Evolutionary conservation across 2,888 invertebrate genomes (phyloP).

Genomic region (Neoscelio sp.): DNA sequence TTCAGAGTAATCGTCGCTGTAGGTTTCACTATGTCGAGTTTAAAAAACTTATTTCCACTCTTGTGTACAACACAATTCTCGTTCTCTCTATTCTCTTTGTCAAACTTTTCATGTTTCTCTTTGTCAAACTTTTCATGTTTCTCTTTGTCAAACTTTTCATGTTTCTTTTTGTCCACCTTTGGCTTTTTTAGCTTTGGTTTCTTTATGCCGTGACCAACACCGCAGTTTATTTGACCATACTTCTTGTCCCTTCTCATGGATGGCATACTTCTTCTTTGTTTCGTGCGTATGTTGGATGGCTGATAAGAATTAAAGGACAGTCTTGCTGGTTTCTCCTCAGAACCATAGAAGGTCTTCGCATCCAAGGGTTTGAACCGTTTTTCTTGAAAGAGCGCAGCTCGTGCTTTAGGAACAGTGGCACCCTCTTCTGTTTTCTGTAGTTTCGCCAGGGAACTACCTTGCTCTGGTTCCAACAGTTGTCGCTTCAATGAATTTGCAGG

Average conservation of each 20-base stretch:
- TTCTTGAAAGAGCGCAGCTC: constrained; percentile 71
- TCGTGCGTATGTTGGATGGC: constrained; percentile 3
- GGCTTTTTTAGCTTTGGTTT: constrained; percentile 85
- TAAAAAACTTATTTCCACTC: constrained; percentile 83
- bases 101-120: no score
- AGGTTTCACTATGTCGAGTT: constrained; percentile 72
- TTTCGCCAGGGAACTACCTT: constrained; percentile 64
- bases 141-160: no score
- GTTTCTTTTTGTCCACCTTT: constrained; percentile 58
- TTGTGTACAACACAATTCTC: constrained; percentile 73
- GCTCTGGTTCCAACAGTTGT: constrained; percentile 72
- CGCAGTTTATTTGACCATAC: constrained; percentile 87
- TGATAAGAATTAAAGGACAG: constrained; percentile 41
- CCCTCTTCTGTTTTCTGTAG: constrained; percentile 72
- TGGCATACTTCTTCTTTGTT: constrained; percentile 66
- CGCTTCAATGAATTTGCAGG: constrained; percentile 72
- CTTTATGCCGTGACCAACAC: constrained; percentile 87
- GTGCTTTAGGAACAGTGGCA: constrained; percentile 73
- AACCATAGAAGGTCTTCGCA: constrained; percentile 77
- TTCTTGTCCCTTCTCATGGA: constrained; percentile 76
- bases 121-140: no score
- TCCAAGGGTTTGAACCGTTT: constrained; percentile 71
- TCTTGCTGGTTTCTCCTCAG: constrained; percentile 29
- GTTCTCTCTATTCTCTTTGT: no score
- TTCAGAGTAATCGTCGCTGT: constrained; percentile 80